Evolutionary conservation across 2,888 invertebrate species (phyloP).

Genomic region (Nebria salina): DNA sequence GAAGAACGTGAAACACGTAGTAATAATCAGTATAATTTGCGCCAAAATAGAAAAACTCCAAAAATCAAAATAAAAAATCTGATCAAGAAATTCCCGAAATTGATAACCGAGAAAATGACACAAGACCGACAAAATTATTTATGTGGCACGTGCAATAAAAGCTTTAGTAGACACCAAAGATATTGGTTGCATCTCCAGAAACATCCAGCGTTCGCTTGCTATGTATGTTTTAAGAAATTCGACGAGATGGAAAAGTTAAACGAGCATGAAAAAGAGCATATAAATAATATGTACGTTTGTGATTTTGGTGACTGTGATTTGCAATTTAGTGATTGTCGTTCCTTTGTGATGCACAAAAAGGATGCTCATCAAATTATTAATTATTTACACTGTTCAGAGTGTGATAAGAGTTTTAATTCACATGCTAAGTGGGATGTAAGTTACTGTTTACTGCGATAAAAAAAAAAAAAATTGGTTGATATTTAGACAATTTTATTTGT

Average conservation of each 20-base stretch:
- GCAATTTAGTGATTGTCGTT: constrained; percentile 20
- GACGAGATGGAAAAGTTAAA: constrained; percentile 4
- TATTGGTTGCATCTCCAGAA: constrained; percentile 18
- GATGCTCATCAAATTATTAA: constrained; percentile 23
- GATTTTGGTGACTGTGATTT: constrained; percentile 26
- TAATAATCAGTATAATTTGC: constrained; percentile 16
- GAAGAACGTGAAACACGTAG: neutral
- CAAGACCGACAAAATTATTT: neutral
- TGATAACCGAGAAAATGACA: constrained; percentile 8
- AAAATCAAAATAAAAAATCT: constrained; percentile 14
- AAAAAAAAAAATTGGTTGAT: neutral
- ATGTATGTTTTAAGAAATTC: constrained; percentile 23
- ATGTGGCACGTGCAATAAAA: constrained; percentile 12
- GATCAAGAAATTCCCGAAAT: neutral
- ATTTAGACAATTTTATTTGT: constrained; percentile 13
- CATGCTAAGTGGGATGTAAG: constrained; percentile 31
- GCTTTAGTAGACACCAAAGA: constrained; percentile 13
- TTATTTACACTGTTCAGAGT: constrained; percentile 27
- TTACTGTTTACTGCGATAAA: neutral
- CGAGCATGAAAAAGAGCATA: constrained; percentile 25
- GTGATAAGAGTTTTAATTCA: constrained; percentile 23
- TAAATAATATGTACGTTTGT: constrained; percentile 26
- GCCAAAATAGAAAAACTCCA: neutral
- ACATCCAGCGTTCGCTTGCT: constrained; percentile 18
- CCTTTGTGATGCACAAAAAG: constrained; percentile 17